Evolutionary conservation across 2,888 invertebrate species (phyloP), one percentile per base, ranked within the genome.

Genomic region (Silvanus unidentatus): DNA sequence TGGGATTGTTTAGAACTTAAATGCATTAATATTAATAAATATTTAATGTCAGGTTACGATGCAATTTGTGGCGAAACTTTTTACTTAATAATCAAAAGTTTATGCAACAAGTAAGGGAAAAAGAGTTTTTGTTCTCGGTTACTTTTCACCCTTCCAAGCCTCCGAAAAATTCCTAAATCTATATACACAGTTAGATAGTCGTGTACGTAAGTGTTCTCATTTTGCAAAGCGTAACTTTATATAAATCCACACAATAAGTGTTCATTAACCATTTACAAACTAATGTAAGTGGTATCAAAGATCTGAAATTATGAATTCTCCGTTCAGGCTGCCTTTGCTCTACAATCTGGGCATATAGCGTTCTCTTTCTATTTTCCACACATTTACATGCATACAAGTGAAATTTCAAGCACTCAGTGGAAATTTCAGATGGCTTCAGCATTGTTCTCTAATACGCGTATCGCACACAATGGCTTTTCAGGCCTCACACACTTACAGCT

Each of bases 401-500:
- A 47, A 47, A 49, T 49, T 47, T 39, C 42, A 44, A 44, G 50
- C 48, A 32, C 50, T 22, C 38, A 48, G 49, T 52, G 49, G 52
- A 54, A 54, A 54, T 53, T 52, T 39, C 47, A 42, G 47, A 47
- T 16, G 16, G 37, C 37, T 37, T 37, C 12, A 45, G 40, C 52
- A 54, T 54, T 54, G 54, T 54, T 54, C 52, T 42, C 47, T 50
- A 54, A 54, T 54, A 47, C 48, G 48, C 50, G 52, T 54, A 47
- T 43, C 36, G 47, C 46, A 30, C 40, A 50, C 52, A 54, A 53
- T 51, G 40, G 47, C 48, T 46, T 49, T 39, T 44, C 43, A 47
- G 47, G 42, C 47, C 12, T 9, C 12, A 10, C 44, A 34, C 42
- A 50, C 12, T 10, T 6, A 42, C 43, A 43, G 45, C 41, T 42